Base-by-base conservation (phyloP, 2,888 invertebrate genomes). In the Oeneis ivallda region DNA sequence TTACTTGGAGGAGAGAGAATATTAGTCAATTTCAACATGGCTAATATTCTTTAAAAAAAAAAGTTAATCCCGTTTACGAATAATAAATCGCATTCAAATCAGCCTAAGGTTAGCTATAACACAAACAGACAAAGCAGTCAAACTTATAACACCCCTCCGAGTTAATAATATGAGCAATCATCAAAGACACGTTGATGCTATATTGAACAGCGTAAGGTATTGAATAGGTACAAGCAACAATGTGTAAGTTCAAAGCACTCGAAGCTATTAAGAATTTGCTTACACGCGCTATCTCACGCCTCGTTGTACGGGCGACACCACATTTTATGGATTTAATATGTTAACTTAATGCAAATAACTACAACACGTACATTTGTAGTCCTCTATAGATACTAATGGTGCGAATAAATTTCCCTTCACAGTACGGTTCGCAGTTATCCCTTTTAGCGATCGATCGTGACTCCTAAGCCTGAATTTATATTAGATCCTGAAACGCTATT, bases 311-410 rank as follows among this genome's bases (percentile, higher is more conserved):
- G 80, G 77, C 82, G 78, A 76, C 84, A 84, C 79, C 74, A 73
- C 76, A 73, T 76, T 84, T 84, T 83, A 83, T 80, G 76, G 80
- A 74, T 80, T 83, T 85, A 85, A 85, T 87, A 87, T 87, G 86
- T 85, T 81, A 88, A 87, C 79, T 82, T 82, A 81, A 87, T 87
- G 85, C 83, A 86, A 87, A 86, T 86, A 83, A 76, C 78, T 71
- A 78, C 76, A 77, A 74, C 72, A 75, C 76, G 76, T 78, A 79
- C 72, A 76, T 74, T 73, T 76, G 74, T 75, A 75, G 61, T 61
- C 72, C 72, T 70, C 70, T 70, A 72, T 71, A 72, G 68, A 73
- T 72, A 72, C 72, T 76, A 77, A 80, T 78, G 78, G 73, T 66
- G 72, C 68, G 74, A 76, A 79, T 81, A 80, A 79, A 75, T 80